A percentile compares a stretch with the other conserved stretches of the same genome.
phyloP scores from a whole-genome alignment of 2,797 vertebrate genomes.

The Cheirogaleus major region DNA sequence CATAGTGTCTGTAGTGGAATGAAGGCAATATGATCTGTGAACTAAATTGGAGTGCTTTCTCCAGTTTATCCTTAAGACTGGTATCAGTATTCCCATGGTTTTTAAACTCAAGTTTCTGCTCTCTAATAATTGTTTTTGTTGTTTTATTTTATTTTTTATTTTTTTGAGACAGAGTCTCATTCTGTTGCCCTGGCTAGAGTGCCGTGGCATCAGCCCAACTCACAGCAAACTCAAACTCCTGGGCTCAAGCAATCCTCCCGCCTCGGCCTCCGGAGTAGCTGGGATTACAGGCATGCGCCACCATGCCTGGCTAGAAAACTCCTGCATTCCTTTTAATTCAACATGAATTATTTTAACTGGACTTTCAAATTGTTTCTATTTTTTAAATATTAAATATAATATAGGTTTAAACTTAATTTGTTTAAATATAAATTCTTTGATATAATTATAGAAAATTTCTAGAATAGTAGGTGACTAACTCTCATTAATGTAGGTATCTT shows the following conservation, averaged over 20 bases:
- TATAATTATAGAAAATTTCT: not conserved
- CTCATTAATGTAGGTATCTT: not conserved
- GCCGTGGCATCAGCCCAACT: too few relatives aligned
- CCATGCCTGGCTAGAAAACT: not conserved
- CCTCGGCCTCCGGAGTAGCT: too few relatives aligned
- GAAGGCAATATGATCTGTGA: not conserved
- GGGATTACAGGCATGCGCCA: too few relatives aligned
- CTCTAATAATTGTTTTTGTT: not conserved
- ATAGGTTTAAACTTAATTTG: not conserved
- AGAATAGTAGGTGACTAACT: not conserved
- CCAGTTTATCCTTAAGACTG: not conserved
- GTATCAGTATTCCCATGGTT: not conserved
- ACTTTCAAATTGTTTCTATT: not conserved
- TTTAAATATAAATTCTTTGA: not conserved
- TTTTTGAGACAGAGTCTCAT: too few relatives aligned
- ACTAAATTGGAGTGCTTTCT: not conserved
- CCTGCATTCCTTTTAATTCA: not conserved
- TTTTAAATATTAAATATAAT: not conserved
- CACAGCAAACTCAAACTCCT: too few relatives aligned
- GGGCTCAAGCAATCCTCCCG: too few relatives aligned
- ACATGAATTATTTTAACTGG: not conserved
- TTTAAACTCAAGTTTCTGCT: not conserved
- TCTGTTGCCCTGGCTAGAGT: too few relatives aligned
- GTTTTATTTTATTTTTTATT: not conserved
- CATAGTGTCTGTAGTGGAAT: not conserved